Base-by-base conservation (phyloP, 2,797 vertebrate genomes). In the Darevskia nairensis region DNA sequence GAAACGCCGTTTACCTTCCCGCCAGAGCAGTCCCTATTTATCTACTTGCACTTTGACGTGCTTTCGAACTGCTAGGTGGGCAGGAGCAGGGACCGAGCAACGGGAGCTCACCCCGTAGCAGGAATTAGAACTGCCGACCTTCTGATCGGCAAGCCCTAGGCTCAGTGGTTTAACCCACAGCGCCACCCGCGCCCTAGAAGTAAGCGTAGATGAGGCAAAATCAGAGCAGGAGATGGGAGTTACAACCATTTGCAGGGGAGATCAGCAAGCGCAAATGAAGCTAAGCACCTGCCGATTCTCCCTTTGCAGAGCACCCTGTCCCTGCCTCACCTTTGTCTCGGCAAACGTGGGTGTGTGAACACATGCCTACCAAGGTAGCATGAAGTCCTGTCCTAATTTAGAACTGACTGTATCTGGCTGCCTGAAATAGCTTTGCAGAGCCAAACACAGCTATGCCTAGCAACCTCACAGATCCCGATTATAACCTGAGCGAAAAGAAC, bases 351-450 rank as follows among this genome's bases (percentile, higher is more conserved):
- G 41, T 27, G 80, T 55, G 72, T 68, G 59, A 76, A 35, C 27
- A 17, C 64, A 79, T 5, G 50, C 46, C 71, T 79, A 27, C 44
- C 75, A 81, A 75, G 61, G 32, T 68, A 55, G 81, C 78, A 78
- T 32, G 46, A 21, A 71, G 64, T 72, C 78, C 64, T 61, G 69
- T 86, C 29, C 66, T 89, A 69, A 90, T 85, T 91, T 92, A 83
- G 79, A 85, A 55, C 8, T 89, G 85, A 90, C 23, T 78, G 82
- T 44, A 2, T 77, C 64, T 88, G 9, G 25, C 69, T 93, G 89
- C 89, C 88, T 66, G 50, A 89, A 90, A 89, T 32, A 90, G 80
- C 85, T 90, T 88, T 79, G 86, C 85, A 95, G 92, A 93, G 59
- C 50, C 90, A 80, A 81, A 66, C 89, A 92, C 90, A 92, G 84